Percentiles rank a stretch among this genome's conserved stretches.
phyloP scores from a whole-genome alignment of 2,113 vertebrate genomes.

The Psilopsiagon aurifrons region DNA sequence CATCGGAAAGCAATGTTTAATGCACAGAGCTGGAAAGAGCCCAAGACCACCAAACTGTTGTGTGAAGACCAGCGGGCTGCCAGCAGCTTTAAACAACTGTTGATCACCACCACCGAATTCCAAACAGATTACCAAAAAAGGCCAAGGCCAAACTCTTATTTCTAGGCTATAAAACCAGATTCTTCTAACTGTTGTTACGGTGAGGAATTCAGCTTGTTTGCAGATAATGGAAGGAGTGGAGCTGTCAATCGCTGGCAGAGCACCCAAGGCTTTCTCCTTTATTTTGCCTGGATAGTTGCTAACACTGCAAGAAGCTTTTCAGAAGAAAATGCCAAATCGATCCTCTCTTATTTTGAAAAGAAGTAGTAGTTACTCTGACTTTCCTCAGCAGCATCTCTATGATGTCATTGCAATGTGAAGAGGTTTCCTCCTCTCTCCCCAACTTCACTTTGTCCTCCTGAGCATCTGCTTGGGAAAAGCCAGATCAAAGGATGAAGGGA shows the following conservation, averaged over 20 bases:
- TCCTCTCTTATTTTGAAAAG: neutral
- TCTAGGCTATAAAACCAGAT: constrained; percentile 23
- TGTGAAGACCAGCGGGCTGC: neutral
- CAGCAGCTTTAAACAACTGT: constrained; percentile 54
- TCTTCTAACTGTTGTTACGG: constrained; percentile 36
- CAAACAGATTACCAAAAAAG: constrained; percentile 56
- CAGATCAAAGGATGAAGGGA: neutral
- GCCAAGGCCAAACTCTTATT: constrained; percentile 25
- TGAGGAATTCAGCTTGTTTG: neutral
- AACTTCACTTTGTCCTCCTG: neutral
- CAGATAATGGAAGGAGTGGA: neutral
- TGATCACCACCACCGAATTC: constrained; percentile 53
- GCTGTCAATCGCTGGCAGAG: neutral
- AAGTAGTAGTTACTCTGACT: neutral
- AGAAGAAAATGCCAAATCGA: neutral
- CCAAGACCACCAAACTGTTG: constrained; percentile 45
- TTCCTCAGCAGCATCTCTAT: neutral
- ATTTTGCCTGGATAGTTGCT: neutral
- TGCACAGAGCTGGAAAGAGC: constrained; percentile 52
- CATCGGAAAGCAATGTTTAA: constrained; percentile 60
- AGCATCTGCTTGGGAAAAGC: neutral
- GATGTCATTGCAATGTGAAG: neutral
- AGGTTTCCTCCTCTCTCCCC: neutral
- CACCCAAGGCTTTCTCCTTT: neutral
- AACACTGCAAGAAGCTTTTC: neutral